Percentiles rank a stretch among this genome's conserved stretches.
These are phyloP conservation scores for Plumapathes pennacea DNA, from an alignment of 92 coral and sea anemone genomes.

Conservation along the genomic window DNA sequence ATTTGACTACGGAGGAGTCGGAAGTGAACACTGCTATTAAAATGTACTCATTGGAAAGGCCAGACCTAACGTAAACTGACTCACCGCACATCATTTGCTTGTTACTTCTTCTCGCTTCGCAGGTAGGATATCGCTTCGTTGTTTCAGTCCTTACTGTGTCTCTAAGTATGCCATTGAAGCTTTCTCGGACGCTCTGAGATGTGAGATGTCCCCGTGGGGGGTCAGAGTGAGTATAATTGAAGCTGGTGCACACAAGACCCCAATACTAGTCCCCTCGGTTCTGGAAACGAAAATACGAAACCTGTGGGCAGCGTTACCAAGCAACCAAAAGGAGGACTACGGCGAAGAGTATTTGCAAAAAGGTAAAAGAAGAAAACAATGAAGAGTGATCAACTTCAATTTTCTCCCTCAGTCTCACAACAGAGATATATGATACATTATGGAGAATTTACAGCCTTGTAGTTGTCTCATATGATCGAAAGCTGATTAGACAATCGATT, in stretches of 20 bases:
- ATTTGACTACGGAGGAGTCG: no score
- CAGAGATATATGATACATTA: no score
- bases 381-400: no score
- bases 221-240: slow-evolving; percentile 59
- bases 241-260: slow-evolving; percentile 62
- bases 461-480: no score
- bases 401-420: no score
- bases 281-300: slow-evolving; percentile 9
- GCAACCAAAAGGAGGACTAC: slow-evolving; percentile 2
- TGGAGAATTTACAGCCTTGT: no score
- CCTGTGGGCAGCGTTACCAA: slow-evolving; percentile 41
- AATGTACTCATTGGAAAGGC: no score
- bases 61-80: no score
- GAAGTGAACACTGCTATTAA: no score
- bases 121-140: slow-evolving; percentile 21
- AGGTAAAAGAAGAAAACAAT: slow-evolving; percentile 10
- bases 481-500: no score
- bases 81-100: no score
- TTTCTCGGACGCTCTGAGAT: slow-evolving; percentile 74
- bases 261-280: slow-evolving; percentile 12
- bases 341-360: slow-evolving; percentile 12
- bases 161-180: slow-evolving; percentile 79
- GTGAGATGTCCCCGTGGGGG: slow-evolving; percentile 59
- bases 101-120: no score
- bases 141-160: slow-evolving; percentile 43